Conservation (phyloP, 2,797 vertebrate genomes). For the Hypotaenidia philippensis region DNA sequence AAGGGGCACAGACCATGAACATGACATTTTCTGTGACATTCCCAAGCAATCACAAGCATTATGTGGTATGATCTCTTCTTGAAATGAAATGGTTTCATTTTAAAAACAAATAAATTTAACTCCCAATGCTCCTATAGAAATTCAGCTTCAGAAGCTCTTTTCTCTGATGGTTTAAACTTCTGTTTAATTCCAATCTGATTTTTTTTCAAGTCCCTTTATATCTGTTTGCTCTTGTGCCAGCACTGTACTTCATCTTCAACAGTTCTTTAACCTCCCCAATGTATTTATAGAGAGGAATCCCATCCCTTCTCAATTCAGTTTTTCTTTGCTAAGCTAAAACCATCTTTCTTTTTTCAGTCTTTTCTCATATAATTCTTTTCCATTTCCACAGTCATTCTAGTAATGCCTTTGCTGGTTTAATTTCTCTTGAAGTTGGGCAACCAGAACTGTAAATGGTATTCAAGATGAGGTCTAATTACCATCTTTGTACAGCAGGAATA, state of each 20-base stretch:
- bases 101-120: constrained; percentile 2
- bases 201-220: constrained; percentile 9
- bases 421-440: neutral
- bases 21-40: neutral
- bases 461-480: neutral
- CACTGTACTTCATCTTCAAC: neutral
- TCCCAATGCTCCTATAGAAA: neutral
- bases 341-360: neutral
- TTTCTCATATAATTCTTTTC: neutral
- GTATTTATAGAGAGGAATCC: neutral
- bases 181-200: neutral
- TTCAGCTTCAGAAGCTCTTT: neutral
- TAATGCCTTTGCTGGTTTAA: neutral
- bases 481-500: neutral
- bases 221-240: neutral
- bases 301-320: neutral
- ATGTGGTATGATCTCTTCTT: neutral
- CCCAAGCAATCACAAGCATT: neutral
- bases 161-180: neutral
- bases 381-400: neutral
- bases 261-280: neutral
- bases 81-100: neutral
- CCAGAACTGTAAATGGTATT: neutral
- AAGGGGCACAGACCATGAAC: neutral
- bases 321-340: neutral